Evolutionary conservation across 2,888 invertebrate genomes (phyloP).

Genomic region (Sturmia bella): DNA sequence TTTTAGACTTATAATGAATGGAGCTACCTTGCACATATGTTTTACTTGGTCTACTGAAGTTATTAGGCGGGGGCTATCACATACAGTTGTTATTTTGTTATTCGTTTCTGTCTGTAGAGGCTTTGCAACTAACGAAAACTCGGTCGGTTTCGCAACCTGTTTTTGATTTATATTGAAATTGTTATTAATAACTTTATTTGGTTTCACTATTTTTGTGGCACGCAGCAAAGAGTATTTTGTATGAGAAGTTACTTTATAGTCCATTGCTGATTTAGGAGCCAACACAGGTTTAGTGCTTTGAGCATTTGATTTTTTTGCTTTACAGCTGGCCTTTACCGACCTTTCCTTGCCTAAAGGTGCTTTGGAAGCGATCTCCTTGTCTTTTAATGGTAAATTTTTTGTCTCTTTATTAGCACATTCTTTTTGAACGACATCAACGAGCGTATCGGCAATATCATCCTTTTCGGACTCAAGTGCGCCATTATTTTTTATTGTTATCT

Average conservation of each 20-base stretch:
- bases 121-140: slow-evolving; percentile 40
- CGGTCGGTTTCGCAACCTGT: slow-evolving; percentile 45
- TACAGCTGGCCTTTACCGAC: slow-evolving; percentile 1
- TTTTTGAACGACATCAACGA: slow-evolving; percentile 1
- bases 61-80: slow-evolving; percentile 75
- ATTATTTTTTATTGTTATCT: slow-evolving; percentile 49
- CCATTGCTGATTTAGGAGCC: background rate
- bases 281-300: background rate
- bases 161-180: slow-evolving; percentile 72
- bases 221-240: slow-evolving; percentile 17
- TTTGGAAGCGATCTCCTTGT: background rate
- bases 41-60: slow-evolving; percentile 75
- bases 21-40: slow-evolving; percentile 74
- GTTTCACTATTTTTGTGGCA: slow-evolving; percentile 78
- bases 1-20: slow-evolving; percentile 76
- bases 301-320: background rate
- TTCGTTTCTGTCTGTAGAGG: background rate
- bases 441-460: background rate
- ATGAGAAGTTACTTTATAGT: background rate
- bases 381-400: background rate
- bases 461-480: background rate
- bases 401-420: slow-evolving; percentile 4
- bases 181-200: slow-evolving; percentile 80
- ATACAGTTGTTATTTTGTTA: background rate
- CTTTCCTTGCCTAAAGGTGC: background rate